Percentiles rank a stretch among this genome's conserved stretches.
Conservation (phyloP, 2,888 invertebrate genomes). For the Noctua fimbriata region DNA sequence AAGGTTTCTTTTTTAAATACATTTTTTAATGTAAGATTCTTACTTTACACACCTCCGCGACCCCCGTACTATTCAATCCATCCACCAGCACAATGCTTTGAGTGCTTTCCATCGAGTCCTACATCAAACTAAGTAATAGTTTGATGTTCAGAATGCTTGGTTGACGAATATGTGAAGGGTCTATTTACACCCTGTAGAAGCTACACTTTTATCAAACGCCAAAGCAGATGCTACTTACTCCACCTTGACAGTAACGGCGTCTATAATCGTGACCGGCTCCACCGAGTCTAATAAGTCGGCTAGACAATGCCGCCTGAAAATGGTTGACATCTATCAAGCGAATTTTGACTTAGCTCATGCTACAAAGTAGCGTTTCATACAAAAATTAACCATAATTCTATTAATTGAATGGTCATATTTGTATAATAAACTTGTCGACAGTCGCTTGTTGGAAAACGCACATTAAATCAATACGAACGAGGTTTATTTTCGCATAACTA, state of each 20-base stretch:
- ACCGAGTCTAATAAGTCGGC: constrained; percentile 42
- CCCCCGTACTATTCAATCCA: no score
- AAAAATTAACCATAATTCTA: background rate
- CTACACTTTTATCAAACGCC: background rate
- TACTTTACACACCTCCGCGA: no score
- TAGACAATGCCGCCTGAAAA: constrained; percentile 50
- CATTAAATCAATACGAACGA: background rate
- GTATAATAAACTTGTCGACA: background rate
- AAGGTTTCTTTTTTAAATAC: no score
- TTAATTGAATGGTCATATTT: background rate
- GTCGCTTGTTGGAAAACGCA: background rate
- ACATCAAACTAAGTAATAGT: no score
- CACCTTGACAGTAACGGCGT: constrained; percentile 51
- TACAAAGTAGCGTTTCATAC: background rate
- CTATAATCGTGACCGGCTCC: constrained; percentile 45
- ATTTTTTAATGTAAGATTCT: no score
- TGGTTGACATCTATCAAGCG: background rate
- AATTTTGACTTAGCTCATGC: background rate
- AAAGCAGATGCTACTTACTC: constrained; percentile 8
- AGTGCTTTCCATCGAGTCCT: no score
- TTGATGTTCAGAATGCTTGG: no score
- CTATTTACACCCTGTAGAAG: no score
- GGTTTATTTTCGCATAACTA: background rate
- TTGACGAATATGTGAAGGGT: no score
- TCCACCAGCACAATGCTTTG: no score